Evolutionary conservation across 2,113 vertebrate species (phyloP).

Genomic region (Lamprotornis superbus): DNA sequence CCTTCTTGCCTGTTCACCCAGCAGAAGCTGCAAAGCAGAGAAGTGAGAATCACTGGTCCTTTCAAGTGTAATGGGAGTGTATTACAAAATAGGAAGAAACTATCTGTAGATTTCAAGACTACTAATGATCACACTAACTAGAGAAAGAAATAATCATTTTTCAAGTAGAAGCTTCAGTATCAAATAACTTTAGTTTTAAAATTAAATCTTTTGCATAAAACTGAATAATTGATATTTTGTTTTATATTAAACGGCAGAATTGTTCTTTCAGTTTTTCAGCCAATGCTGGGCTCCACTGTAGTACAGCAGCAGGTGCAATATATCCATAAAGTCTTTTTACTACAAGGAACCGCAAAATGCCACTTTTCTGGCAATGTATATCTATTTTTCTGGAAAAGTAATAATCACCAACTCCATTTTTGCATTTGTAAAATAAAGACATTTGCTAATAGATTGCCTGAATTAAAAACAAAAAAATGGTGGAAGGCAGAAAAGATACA

Average conservation of each 20-base stretch:
- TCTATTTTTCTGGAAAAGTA: neutral
- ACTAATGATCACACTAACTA: neutral
- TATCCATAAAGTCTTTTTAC: neutral
- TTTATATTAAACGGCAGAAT: neutral
- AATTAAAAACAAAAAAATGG: neutral
- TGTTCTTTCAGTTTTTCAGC: neutral
- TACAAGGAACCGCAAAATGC: neutral
- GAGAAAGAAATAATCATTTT: neutral
- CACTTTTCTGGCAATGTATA: neutral
- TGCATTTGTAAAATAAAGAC: neutral
- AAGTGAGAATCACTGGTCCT: neutral
- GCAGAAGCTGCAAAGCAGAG: neutral
- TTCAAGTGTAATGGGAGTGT: neutral
- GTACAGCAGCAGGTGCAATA: neutral
- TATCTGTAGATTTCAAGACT: neutral
- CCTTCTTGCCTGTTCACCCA: neutral
- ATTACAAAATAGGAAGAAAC: neutral
- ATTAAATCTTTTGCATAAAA: neutral
- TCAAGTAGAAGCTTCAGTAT: neutral
- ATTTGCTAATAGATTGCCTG: neutral
- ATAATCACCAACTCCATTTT: neutral
- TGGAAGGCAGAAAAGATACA: neutral
- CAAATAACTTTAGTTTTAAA: neutral
- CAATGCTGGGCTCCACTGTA: neutral
- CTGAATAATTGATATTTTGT: neutral